Evolutionary conservation across 1,140 invertebrate genomes (phyloP).

Genomic region (Bombus pyrosoma): DNA sequence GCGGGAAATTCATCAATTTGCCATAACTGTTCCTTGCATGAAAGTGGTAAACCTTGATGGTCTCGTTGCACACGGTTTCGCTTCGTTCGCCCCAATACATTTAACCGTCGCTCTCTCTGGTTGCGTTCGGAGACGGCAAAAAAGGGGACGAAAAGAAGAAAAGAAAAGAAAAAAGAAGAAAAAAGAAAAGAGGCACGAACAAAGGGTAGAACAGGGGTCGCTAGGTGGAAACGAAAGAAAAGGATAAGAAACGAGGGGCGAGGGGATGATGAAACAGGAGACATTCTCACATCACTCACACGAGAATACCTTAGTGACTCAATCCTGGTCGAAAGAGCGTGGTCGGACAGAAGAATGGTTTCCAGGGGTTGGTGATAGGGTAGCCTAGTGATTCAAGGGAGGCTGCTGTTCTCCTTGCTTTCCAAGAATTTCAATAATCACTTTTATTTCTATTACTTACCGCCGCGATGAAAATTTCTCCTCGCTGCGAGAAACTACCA

Average conservation of each 20-base stretch:
- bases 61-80: constrained; percentile 31
- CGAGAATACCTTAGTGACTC: constrained; percentile 64
- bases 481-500: neutral
- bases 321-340: constrained; percentile 51
- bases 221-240: constrained; percentile 28
- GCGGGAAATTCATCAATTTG: constrained; percentile 41
- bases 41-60: constrained; percentile 41
- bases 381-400: neutral
- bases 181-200: constrained; percentile 14
- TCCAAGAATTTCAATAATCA: constrained; percentile 72
- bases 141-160: too few relatives aligned
- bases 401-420: neutral
- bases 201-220: constrained; percentile 22
- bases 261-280: neutral
- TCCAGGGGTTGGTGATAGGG: constrained; percentile 11
- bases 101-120: constrained; percentile 38
- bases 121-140: neutral
- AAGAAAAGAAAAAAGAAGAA: neutral
- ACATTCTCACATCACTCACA: constrained; percentile 66
- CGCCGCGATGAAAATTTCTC: constrained; percentile 53
- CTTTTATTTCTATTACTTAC: constrained; percentile 62
- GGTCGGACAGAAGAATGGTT: constrained; percentile 62
- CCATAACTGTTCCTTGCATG: constrained; percentile 16
- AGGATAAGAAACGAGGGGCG: neutral
- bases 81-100: constrained; percentile 50